Conservation (phyloP, 2,113 vertebrate species). For the Dicentrarchus labrax region DNA sequence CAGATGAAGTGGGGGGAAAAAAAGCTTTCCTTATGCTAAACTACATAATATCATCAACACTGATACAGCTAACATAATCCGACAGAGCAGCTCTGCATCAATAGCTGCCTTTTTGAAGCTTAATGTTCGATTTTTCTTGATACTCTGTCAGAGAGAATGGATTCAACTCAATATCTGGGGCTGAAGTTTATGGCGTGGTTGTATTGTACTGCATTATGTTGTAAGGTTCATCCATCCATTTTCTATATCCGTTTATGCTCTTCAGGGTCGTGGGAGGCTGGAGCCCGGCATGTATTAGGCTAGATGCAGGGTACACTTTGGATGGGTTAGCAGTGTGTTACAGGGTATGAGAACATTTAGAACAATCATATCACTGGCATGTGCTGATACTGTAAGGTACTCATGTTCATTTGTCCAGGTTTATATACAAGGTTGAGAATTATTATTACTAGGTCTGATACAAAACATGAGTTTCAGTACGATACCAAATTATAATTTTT, state of each 20-base stretch:
- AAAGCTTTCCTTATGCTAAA: background rate
- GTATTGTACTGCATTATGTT: constrained; percentile 1
- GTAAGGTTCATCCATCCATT: constrained; percentile 3
- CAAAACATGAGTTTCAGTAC: no score
- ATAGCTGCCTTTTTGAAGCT: constrained; percentile 16
- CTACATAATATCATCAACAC: background rate
- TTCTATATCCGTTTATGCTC: background rate
- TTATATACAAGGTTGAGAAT: no score
- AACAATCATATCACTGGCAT: background rate
- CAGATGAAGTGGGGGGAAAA: background rate
- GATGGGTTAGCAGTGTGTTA: background rate
- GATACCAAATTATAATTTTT: no score
- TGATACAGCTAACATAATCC: background rate
- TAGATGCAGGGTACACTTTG: no score
- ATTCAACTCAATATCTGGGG: constrained; percentile 15
- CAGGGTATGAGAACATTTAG: background rate
- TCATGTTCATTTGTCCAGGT: no score
- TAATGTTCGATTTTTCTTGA: constrained; percentile 5
- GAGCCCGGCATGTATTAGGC: background rate
- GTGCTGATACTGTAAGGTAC: background rate
- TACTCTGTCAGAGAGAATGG: constrained; percentile 18
- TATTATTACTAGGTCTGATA: no score
- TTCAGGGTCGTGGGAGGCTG: constrained; percentile 2
- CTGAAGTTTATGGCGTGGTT: constrained; percentile 2
- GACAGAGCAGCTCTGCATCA: constrained; percentile 1